These are phyloP conservation scores for Timema cristinae DNA, from an alignment of 2,888 invertebrate genomes.

Conservation along the genomic window DNA sequence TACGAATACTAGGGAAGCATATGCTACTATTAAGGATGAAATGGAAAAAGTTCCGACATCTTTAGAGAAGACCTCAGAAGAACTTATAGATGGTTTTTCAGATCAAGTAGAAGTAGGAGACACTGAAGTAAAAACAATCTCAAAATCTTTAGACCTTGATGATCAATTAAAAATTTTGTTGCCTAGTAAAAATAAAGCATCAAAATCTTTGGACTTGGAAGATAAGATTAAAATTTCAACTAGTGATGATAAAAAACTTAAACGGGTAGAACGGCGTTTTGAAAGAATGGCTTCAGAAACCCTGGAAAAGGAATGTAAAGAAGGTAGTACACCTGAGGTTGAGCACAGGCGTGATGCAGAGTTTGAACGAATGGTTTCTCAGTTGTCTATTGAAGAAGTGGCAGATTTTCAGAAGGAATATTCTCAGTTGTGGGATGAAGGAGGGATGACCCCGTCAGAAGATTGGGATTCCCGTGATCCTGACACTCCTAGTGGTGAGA, in stretches of 20 bases:
- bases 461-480: constrained; percentile 34
- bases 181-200: neutral
- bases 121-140: constrained; percentile 15
- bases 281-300: constrained; percentile 51
- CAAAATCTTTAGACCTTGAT: neutral
- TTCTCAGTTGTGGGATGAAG: constrained; percentile 48
- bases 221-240: neutral
- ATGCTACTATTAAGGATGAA: no score
- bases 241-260: constrained; percentile 44
- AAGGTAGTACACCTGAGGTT: constrained; percentile 42
- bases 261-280: constrained; percentile 49
- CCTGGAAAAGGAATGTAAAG: constrained; percentile 41
- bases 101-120: constrained; percentile 18
- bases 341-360: constrained; percentile 44
- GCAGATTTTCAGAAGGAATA: constrained; percentile 50
- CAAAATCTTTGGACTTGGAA: constrained; percentile 13
- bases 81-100: no score
- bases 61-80: no score
- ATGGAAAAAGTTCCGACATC: no score
- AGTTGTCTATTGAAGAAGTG: constrained; percentile 50
- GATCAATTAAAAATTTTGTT: neutral
- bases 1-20: no score
- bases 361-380: constrained; percentile 49
- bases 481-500: constrained; percentile 33
- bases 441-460: constrained; percentile 32